A percentile compares a stretch with the other conserved stretches of the same genome.
These are phyloP conservation scores for Holacanthella duospinosa DNA, from an alignment of 2,888 invertebrate species.

Conservation along the genomic window DNA sequence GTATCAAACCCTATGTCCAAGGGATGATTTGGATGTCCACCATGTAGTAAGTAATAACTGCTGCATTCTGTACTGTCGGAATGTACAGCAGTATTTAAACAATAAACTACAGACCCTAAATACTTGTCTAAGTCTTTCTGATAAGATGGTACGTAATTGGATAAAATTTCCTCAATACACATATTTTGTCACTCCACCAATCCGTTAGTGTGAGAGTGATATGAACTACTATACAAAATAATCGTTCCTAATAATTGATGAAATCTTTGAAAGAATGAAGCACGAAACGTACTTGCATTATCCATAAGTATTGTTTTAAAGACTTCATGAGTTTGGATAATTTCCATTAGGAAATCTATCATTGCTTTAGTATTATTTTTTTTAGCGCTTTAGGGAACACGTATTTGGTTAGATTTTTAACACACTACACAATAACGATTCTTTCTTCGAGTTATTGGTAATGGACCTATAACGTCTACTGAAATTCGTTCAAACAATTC, in stretches of 20 bases:
- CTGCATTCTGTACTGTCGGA: slow-evolving; percentile 16
- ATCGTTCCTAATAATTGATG: slow-evolving; percentile 6
- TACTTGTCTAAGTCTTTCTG: slow-evolving; percentile 27
- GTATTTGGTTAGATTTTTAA: slow-evolving; percentile 17
- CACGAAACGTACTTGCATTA: slow-evolving; percentile 19
- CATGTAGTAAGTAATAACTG: slow-evolving; percentile 24
- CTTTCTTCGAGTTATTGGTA: slow-evolving; percentile 8
- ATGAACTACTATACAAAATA: slow-evolving; percentile 18
- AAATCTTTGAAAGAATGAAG: slow-evolving; percentile 9
- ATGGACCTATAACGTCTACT: slow-evolving; percentile 16
- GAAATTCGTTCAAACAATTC: slow-evolving; percentile 13
- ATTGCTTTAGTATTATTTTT: not conserved
- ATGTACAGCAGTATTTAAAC: slow-evolving; percentile 22
- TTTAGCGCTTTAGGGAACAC: slow-evolving; percentile 5
- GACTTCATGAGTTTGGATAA: slow-evolving; percentile 13
- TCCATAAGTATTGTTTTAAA: slow-evolving; percentile 19
- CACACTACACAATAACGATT: slow-evolving; percentile 13
- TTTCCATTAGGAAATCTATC: slow-evolving; percentile 11
- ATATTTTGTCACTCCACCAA: slow-evolving; percentile 24
- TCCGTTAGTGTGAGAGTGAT: slow-evolving; percentile 25
- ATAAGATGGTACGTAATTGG: slow-evolving; percentile 16
- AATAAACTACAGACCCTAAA: slow-evolving; percentile 14
- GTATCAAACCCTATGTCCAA: slow-evolving; percentile 10
- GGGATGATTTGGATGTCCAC: slow-evolving; percentile 18
- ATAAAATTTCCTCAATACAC: slow-evolving; percentile 12